Percentiles rank a stretch among this genome's conserved stretches.
Evolutionary conservation across 2,888 invertebrate species (phyloP).

Genomic region (Beris morrisii): DNA sequence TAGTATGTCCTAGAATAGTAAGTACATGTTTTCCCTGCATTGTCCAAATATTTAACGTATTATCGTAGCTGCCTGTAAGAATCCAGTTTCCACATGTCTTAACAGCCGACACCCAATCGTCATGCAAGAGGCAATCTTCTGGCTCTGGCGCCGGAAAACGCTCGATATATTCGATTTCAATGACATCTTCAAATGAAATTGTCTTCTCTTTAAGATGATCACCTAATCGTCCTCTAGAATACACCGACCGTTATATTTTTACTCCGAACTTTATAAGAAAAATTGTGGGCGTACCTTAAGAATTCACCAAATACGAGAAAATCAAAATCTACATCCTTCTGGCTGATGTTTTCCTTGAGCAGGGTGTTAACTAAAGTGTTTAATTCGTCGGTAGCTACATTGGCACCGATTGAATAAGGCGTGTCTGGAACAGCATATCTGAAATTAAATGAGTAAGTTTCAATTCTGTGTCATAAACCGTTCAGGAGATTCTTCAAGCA

Average conservation of each 20-base stretch:
- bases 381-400: conserved; percentile 68
- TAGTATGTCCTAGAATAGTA: conserved; percentile 83
- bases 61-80: conserved; percentile 90
- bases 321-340: conserved; percentile 70
- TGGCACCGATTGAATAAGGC: conserved; percentile 79
- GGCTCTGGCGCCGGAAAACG: conserved; percentile 90
- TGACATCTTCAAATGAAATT: conserved; percentile 78
- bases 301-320: conserved; percentile 86
- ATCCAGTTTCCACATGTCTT: conserved; percentile 76
- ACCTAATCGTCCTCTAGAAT: conserved; percentile 56
- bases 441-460: conserved; percentile 31
- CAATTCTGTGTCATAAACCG: too few species aligned
- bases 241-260: not conserved
- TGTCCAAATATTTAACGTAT: conserved; percentile 88
- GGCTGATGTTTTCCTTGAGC: conserved; percentile 62
- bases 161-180: conserved; percentile 91
- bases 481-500: too few species aligned
- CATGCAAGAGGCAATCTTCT: conserved; percentile 88
- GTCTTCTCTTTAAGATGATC: conserved; percentile 77
- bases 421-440: conserved; percentile 87
- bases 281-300: conserved; percentile 58
- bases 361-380: conserved; percentile 80
- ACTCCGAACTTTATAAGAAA: too few species aligned
- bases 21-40: conserved; percentile 80
- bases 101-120: conserved; percentile 97